Base-by-base conservation (phyloP, 2,113 vertebrate genomes). In the Malurus elegans region DNA sequence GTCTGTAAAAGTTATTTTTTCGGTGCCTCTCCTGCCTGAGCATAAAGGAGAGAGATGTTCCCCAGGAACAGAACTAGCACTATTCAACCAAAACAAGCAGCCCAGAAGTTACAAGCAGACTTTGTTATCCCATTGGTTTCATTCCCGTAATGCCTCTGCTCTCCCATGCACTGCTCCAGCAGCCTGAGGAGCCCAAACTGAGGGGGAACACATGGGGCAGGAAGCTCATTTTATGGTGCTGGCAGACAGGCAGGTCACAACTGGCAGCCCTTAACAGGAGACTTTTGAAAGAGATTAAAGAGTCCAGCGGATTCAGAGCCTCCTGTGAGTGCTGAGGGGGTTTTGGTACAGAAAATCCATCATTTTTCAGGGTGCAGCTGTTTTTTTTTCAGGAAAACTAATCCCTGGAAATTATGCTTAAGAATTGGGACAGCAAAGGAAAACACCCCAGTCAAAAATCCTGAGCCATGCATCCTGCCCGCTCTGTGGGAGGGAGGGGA, bases 191-290 rank as follows among this genome's bases (percentile, higher is more conserved):
- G 23, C 71, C 51, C 71, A 31, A 72, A n/a, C 24, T 5, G 28
- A 67, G 45, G 36, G 38, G 61, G 73, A 78, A 36, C 31, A 61
- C 74, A 18, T 4, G 8, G 79, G 64, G 73, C 70, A 89, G 89
- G 93, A 50, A 91, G 73, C 45, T 53, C 24, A 4, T 87, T 96
- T 95, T 72, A 85, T 62, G 58, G 53, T 40, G 69, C 83, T 95
- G 89, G 60, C 45, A 3, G 60, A 32, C 51, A 61, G 79, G 76
- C 38, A 53, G 69, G 91, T 70, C 7, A 8, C 83, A 66, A 78
- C 87, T 84, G 80, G 76, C 80, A 94, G 90, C 72, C 67, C 69
- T 14, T 78, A 60, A 64, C n/a, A 75, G 69, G 31, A 81, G 82
- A n/a, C 34, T 92, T 88, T 83, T 62, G 65, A 90, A 92, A 74